Evolutionary conservation across 2,797 vertebrate genomes (phyloP).

Genomic region (Micromesistius poutassou): DNA sequence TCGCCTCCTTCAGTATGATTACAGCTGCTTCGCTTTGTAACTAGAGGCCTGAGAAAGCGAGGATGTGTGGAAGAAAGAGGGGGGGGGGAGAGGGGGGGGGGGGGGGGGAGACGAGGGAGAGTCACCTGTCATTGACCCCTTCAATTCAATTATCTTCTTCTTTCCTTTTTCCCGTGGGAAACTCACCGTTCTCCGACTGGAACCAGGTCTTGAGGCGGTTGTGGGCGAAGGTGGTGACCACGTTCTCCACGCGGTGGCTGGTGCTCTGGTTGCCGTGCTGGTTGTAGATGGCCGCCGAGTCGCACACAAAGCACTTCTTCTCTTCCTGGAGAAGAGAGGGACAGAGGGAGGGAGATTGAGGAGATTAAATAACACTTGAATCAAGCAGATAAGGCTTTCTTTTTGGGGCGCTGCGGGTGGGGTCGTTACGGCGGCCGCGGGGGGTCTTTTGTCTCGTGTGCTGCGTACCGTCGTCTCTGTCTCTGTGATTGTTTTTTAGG

Average conservation of each 20-base stretch:
- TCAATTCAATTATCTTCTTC: background rate
- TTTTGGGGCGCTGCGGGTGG: background rate
- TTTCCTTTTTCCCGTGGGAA: background rate
- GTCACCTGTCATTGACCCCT: background rate
- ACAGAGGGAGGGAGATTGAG: background rate
- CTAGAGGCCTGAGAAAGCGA: no score
- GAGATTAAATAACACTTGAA: no score
- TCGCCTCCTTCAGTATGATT: background rate
- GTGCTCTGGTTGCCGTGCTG: conserved; percentile 72
- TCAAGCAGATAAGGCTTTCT: background rate
- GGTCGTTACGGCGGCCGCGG: background rate
- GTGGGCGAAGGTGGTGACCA: conserved; percentile 89
- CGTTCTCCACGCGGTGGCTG: conserved; percentile 90
- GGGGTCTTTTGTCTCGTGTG: background rate
- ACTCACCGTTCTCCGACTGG: conserved; percentile 94
- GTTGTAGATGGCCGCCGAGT: conserved; percentile 78
- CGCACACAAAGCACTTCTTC: conserved; percentile 94
- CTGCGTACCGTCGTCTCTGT: background rate
- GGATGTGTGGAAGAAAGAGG: no score
- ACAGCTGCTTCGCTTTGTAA: background rate
- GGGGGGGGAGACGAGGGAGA: background rate
- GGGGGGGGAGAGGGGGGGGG: no score
- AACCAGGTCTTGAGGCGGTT: conserved; percentile 97
- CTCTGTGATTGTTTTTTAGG: conserved; percentile 1
- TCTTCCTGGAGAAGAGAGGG: conserved; percentile 81